Base-by-base conservation (phyloP, 2,888 invertebrate genomes). In the Blastobasis adustella region DNA sequence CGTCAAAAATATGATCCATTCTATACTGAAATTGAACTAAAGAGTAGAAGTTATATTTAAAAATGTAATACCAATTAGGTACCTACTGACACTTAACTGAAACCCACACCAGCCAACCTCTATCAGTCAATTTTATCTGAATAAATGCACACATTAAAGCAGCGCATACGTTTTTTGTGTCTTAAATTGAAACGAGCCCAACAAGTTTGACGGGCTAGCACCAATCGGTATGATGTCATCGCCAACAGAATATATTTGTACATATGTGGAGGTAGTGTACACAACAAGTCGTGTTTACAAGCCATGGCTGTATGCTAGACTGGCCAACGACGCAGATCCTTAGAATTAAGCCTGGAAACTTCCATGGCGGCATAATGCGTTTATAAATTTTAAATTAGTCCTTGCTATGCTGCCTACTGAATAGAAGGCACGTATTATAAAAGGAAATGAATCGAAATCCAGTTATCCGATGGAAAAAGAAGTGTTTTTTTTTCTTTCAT, bases 131-230 rank as follows among this genome's bases (percentile, higher is more conserved):
- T 23, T 23, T 23, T 23, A 23, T 23, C 23, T 23, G 23, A 23
- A 2, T 23, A 23, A 23, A 23, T 23, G 23, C 23, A 23, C 23
- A 23, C 23, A 23, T 23, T 23, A 23, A 23, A 23, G 23, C 23
- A 23, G 23, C 23, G 23, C 23, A 23, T 41, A 9, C 41, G 41
- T 41, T 8, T 7, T 41, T 9, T 2, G 7, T 41, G 7, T 10
- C 37, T 46, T 38, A 37, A 46, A 38, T 38, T 38, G 8, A 38
- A 46, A 36, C 36, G 45, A 10, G 36, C 45, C 23, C 23, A 77
- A 76, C 77, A 67, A 68, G 76, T 78, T 75, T 70, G 68, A 66
- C 67, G 65, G 69, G 73, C 69, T 63, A 59, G 60, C 63, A 59
- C 50, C 36, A 43, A 46, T 59, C 57, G 56, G 23, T 54, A 68